Conservation (phyloP, 1,140 invertebrate species). For the Drosophila tristis region DNA sequence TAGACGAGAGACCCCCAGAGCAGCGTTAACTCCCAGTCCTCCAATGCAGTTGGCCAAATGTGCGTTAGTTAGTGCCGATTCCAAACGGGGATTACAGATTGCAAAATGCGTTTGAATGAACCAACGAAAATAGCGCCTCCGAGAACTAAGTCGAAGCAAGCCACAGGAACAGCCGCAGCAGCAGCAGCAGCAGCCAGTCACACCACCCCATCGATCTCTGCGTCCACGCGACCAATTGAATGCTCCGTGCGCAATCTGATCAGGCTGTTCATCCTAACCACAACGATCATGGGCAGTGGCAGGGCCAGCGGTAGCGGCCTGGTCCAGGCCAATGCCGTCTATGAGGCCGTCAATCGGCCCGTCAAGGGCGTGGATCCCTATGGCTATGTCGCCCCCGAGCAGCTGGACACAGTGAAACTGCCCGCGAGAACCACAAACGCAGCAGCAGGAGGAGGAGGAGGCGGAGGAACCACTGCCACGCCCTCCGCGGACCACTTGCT, state of each 20-base stretch:
- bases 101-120: conserved; percentile 81
- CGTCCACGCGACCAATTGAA: conserved; percentile 39
- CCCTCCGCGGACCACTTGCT: conserved; percentile 9
- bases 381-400: background rate
- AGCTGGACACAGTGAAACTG: conserved; percentile 11
- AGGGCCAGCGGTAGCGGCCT: conserved; percentile 33
- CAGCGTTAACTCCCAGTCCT: conserved; percentile 37
- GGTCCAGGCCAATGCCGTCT: conserved; percentile 36
- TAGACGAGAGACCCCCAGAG: background rate
- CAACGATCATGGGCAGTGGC: conserved; percentile 53
- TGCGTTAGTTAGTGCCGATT: conserved; percentile 72
- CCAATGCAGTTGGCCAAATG: conserved; percentile 78
- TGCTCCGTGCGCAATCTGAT: conserved; percentile 59
- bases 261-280: conserved; percentile 64
- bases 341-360: conserved; percentile 35
- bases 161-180: conserved; percentile 16
- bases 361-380: conserved; percentile 20
- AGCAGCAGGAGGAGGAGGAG: too few relatives aligned
- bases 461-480: conserved; percentile 6
- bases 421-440: conserved; percentile 6
- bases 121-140: conserved; percentile 56
- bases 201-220: conserved; percentile 11
- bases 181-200: conserved; percentile 3
- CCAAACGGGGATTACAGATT: conserved; percentile 57
- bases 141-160: conserved; percentile 37